Evolutionary conservation across 2,113 vertebrate species (phyloP).

Genomic region (Rousettus leschenaultii): DNA sequence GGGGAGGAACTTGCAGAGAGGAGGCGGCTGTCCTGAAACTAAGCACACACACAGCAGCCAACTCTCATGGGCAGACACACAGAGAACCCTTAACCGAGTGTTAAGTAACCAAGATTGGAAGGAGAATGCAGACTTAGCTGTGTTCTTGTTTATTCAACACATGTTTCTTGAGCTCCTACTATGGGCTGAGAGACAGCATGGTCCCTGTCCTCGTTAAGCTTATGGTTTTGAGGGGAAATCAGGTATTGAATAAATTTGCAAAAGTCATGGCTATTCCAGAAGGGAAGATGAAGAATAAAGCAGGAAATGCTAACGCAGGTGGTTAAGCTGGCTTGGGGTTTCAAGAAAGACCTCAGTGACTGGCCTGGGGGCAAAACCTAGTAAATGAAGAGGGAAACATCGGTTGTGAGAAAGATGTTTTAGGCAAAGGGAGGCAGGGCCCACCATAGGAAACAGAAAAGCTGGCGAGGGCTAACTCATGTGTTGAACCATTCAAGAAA

Average conservation of each 20-base stretch:
- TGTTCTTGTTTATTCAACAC: neutral
- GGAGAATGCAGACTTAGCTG: neutral
- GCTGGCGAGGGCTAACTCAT: neutral
- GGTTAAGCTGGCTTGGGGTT: neutral
- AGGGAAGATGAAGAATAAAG: neutral
- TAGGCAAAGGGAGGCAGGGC: neutral
- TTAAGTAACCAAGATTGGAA: fast-evolving
- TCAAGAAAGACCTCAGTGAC: neutral
- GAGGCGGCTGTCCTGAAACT: neutral
- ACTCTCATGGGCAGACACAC: neutral
- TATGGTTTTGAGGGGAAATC: neutral
- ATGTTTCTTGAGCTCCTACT: neutral
- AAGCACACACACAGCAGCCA: too few species aligned
- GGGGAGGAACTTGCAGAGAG: neutral
- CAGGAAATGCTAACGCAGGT: neutral
- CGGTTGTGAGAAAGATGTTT: neutral
- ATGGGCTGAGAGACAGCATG: neutral
- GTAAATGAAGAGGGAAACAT: neutral
- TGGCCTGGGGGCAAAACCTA: neutral
- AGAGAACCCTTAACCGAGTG: fast-evolving
- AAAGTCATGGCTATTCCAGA: neutral
- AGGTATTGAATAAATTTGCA: neutral
- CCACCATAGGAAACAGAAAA: neutral
- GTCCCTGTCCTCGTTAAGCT: too few species aligned
- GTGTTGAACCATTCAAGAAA: neutral